phyloP scores from a whole-genome alignment of 2,113 vertebrate genomes.

The Eublepharis macularius region DNA sequence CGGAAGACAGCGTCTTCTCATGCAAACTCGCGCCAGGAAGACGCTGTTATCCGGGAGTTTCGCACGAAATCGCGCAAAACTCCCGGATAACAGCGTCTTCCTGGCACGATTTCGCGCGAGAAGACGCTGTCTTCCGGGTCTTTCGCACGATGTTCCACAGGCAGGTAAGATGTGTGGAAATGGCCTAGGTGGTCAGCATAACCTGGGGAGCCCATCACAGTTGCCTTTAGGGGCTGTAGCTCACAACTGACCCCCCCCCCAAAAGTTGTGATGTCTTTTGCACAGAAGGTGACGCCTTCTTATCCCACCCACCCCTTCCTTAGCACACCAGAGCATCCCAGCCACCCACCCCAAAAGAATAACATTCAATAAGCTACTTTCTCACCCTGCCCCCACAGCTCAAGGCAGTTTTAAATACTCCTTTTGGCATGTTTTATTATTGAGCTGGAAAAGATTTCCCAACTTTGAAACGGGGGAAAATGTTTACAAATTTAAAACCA shows the following conservation, averaged over 20 bases:
- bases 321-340: neutral
- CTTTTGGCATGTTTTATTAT: neutral
- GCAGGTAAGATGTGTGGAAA: too few species aligned
- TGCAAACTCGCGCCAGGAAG: too few species aligned
- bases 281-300: neutral
- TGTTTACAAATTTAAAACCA: neutral
- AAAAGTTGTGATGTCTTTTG: neutral
- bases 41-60: too few species aligned
- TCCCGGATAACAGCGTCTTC: too few species aligned
- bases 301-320: neutral
- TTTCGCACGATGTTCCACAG: too few species aligned
- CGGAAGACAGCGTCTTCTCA: too few species aligned
- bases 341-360: neutral
- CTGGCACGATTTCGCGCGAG: too few species aligned
- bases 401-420: neutral
- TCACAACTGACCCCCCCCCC: neutral
- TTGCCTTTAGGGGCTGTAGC: neutral
- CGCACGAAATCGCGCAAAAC: too few species aligned
- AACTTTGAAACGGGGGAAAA: neutral
- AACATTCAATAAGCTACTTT: neutral
- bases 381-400: neutral
- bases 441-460: neutral
- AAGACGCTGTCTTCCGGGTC: too few species aligned
- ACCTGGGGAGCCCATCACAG: too few species aligned
- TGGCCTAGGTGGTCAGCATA: too few species aligned